Evolutionary conservation across 2,113 vertebrate genomes (phyloP), one percentile per base, ranked within the genome.

Genomic region (Pimephales promelas): DNA sequence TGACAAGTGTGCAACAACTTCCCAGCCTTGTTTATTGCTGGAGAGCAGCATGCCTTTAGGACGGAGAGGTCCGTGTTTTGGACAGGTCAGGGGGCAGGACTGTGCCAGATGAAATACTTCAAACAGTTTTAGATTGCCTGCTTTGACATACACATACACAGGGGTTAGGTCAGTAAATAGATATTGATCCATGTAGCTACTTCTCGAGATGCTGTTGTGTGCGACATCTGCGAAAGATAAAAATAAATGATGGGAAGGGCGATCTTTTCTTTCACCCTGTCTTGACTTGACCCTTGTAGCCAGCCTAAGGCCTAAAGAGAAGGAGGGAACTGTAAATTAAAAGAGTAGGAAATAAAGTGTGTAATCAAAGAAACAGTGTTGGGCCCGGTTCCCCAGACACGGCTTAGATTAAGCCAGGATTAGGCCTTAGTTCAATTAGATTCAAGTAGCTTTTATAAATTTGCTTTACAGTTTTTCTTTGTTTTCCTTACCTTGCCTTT

Each of bases 101-200:
- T 16, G 3, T 86, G 84, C 80, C 80, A 81, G 90, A 92, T 91
- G 89, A 92, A 91, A 92, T 88, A 90, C 89, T 93, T 91, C 88
- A 92, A 88, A 88, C 87, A 83, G 89, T 84, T 86, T 90, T 90
- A 89, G 86, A 92, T 91, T 89, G 91, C 88, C 87, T 88, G 89
- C 87, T 90, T 85, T 86, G 89, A 90, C 88, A 85, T 85, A 88
- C 85, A 89, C 76, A 90, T 86, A 87, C 84, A 88, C 72, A 88
- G 85, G 84, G 91, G 89, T 85, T 87, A 90, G 92, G 92, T 92
- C 92, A 93, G 87, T 90, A 91, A 89, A 92, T 91, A 90, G 91
- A 90, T 93, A 93, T 93, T 92, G 91, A 94, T 93, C 88, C 87
- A 84, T 70, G 71, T 89, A 79, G 86, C 85, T 86, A 85, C 74